Conservation (phyloP, 2,113 vertebrate genomes). For the Lipophrys pholis region DNA sequence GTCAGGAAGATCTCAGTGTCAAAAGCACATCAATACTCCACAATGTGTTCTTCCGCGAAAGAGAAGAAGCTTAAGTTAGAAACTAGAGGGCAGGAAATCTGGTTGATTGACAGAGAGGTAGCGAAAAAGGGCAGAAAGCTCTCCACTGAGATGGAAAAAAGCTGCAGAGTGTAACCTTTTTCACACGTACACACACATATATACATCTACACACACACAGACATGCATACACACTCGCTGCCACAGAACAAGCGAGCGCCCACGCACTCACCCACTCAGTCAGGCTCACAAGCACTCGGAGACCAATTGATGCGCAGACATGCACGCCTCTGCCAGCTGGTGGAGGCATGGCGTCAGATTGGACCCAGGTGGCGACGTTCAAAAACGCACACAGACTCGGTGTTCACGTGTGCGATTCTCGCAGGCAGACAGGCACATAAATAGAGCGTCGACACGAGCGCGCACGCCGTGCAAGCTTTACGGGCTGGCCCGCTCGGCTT, state of each 20-base stretch:
- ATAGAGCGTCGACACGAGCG: background rate
- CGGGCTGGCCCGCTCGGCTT: conserved; percentile 42
- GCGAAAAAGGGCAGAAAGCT: conserved; percentile 57
- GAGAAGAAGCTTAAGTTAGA: background rate
- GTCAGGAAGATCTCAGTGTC: background rate
- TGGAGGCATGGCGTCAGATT: conserved; percentile 48
- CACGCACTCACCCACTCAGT: conserved; percentile 54
- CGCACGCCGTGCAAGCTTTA: background rate
- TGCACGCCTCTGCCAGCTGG: conserved; percentile 48
- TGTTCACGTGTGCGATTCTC: too few relatives aligned
- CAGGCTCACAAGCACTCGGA: conserved; percentile 32
- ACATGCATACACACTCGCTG: background rate
- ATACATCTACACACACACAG: background rate
- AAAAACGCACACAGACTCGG: background rate
- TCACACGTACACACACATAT: conserved; percentile 16
- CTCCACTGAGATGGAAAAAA: conserved; percentile 49
- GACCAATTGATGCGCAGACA: conserved; percentile 31
- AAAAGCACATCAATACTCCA: background rate
- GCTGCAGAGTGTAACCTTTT: conserved; percentile 48
- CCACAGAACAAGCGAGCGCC: conserved; percentile 32
- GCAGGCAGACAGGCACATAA: background rate
- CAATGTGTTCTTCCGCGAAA: background rate
- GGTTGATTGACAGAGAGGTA: conserved; percentile 53
- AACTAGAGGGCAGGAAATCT: background rate
- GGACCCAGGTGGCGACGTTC: conserved; percentile 52